Base-by-base conservation (phyloP, 2,113 vertebrate species). In the Clarias macrocephalus region DNA sequence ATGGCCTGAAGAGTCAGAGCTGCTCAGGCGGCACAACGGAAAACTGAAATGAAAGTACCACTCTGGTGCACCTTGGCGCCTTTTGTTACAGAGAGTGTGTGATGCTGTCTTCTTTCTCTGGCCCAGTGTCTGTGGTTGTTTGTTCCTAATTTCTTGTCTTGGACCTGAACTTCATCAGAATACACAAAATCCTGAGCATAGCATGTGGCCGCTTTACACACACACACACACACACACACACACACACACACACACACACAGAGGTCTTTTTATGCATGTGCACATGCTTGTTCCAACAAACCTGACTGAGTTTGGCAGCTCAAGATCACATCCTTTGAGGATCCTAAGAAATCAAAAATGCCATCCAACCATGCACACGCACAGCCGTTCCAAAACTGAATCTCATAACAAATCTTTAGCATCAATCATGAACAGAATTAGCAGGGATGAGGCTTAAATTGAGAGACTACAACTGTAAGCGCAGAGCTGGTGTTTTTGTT, bases 161-260 rank as follows among this genome's bases (percentile, higher is more conserved):
- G 81, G 62, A 83, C 23, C 42, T 83, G 60, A 82, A 65, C 23
- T 65, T 65, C 52, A 72, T 72, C 65, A 56, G 16, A 57, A 30
- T n/a, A 28, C 2, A 19, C 48, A 72, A 70, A 42, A 84, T 84
- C 48, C 54, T 21, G 52, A 72, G 82, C 28, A 37, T 33, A n/a
- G 82, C 8, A 12, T 70, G 63, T 68, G 12, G 59, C 66, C 37
- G 82, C 11, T 57, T 16, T 73, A 54, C 42, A 42, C 42, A 42
- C 42, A 42, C 42, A 42, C 42, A 42, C 42, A 42, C 42, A 42
- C 42, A 42, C 42, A 42, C 42, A 42, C 42, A 42, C 5, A 48
- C 5, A 48, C 42, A 48, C 42, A 42, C 42, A 42, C 5, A 48
- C 5, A 48, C 42, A 48, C 42, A 48, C 42, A 48, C 42, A 48